Conservation (phyloP, 2,888 invertebrate species). For the Epirrhoe tristata region DNA sequence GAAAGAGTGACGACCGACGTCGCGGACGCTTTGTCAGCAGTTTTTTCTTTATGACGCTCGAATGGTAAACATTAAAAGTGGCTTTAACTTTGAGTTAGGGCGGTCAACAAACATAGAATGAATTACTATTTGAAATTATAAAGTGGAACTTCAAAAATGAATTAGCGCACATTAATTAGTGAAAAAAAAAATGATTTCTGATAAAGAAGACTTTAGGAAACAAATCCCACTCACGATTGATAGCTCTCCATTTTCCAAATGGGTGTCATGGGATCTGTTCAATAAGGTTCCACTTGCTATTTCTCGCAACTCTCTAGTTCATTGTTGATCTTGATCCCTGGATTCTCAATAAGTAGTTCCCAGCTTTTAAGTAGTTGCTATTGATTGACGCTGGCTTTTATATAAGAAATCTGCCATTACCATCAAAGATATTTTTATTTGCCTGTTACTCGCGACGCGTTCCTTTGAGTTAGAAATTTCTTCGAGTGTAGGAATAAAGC, state of each 20-base stretch:
- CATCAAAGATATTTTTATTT: conserved; percentile 23
- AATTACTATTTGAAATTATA: not conserved
- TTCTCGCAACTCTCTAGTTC: conserved; percentile 24
- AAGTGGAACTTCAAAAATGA: not conserved
- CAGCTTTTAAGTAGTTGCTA: conserved; percentile 21
- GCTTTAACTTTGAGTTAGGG: conserved; percentile 35
- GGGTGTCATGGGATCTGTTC: conserved; percentile 37
- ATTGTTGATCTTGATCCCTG: conserved; percentile 19
- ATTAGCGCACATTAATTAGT: not conserved
- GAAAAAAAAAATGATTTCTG: not conserved
- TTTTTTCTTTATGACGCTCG: conserved; percentile 25
- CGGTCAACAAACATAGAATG: conserved; percentile 30
- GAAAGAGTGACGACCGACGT: conserved; percentile 16
- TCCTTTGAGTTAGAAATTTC: conserved; percentile 16
- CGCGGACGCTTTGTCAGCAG: conserved; percentile 28
- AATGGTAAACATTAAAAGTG: conserved; percentile 38
- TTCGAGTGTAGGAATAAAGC: conserved; percentile 8
- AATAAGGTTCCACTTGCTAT: conserved; percentile 20
- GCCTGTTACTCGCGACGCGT: conserved; percentile 21
- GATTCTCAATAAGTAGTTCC: conserved; percentile 21
- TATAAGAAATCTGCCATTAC: not conserved
- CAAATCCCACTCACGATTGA: conserved; percentile 32
- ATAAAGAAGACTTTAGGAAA: conserved; percentile 14
- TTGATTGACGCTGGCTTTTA: not conserved
- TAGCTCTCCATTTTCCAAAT: conserved; percentile 38